These are phyloP conservation scores for Montipora foliosa DNA, from an alignment of 64 coral and sea anemone species.

Conservation along the genomic window DNA sequence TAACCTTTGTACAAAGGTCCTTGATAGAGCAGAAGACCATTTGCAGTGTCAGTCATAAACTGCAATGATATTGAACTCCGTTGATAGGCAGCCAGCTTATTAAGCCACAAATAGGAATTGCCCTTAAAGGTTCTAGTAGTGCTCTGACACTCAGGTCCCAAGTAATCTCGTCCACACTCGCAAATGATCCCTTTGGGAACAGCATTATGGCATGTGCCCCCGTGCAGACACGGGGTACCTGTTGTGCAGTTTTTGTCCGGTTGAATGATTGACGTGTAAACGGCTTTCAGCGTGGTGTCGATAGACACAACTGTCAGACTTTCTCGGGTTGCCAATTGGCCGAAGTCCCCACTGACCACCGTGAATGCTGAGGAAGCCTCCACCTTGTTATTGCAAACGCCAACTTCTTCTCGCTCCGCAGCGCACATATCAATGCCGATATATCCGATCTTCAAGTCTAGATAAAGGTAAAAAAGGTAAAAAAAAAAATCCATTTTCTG, in stretches of 20 bases:
- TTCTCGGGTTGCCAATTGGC: slow-evolving; percentile 13
- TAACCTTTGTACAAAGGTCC: slow-evolving; percentile 79
- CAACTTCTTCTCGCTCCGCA: slow-evolving; percentile 72
- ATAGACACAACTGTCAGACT: slow-evolving; percentile 80
- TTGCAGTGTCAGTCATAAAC: slow-evolving; percentile 70
- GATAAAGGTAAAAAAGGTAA: background rate
- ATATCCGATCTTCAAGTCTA: slow-evolving; percentile 73
- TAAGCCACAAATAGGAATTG: slow-evolving; percentile 85
- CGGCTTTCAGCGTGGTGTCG: slow-evolving; percentile 41
- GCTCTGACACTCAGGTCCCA: slow-evolving; percentile 84
- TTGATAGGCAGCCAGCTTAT: slow-evolving; percentile 76
- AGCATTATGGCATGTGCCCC: slow-evolving; percentile 85
- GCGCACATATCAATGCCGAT: slow-evolving; percentile 95
- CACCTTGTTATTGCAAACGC: slow-evolving; percentile 75
- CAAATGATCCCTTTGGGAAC: slow-evolving; percentile 86
- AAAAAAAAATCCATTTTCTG: background rate
- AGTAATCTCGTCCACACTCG: slow-evolving; percentile 67
- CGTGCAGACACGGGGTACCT: slow-evolving; percentile 74
- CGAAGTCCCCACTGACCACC: slow-evolving; percentile 91
- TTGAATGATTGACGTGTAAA: slow-evolving; percentile 56
- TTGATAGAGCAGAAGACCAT: slow-evolving; percentile 90
- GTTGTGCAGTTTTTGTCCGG: slow-evolving; percentile 4
- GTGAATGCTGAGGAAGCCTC: slow-evolving; percentile 62
- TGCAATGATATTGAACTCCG: slow-evolving; percentile 76
- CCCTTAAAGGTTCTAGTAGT: slow-evolving; percentile 89